Base-by-base conservation (phyloP, 2,888 invertebrate genomes). In the Amphimallon solstitiale region DNA sequence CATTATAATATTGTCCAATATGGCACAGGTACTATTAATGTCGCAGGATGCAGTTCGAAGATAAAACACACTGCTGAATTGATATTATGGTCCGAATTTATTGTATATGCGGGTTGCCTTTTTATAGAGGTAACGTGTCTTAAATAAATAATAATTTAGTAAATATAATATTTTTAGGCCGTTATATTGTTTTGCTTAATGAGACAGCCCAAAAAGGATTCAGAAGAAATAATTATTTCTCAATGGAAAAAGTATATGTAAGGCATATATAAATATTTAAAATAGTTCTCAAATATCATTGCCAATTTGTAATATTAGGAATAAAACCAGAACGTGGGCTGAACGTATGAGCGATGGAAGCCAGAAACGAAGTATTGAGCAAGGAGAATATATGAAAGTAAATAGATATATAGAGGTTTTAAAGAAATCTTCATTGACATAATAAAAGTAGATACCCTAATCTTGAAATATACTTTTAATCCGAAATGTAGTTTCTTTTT, bases 1-100 rank as follows among this genome's bases (percentile, higher is more conserved):
- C 73, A 74, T 69, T 70, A 72, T 49, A 71, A 75, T 59, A 63
- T 77, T n/a, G 56, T 68, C 35, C 70, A 71, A 59, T 67, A 70
- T 17, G 75, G 75, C 12, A 67, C 67, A 6, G 62, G 60, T 17
- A 75, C 76, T 5, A 75, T 77, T 12, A 76, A 74, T 51, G 68
- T 51, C 10, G 17, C 48, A 23, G 77, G 77, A 23, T 77, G 76
- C 63, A 67, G 66, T 14, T 21, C 43, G 4, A 70, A 69, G 68
- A 56, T 77, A n/a, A 62, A 49, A n/a, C 21, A 34, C 15, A 72
- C 67, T 5, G 68, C 72, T 15, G 45, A 68, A 19, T 64, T 68
- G 15, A 63, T 76, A 43, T 38, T 76, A 34, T 67, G 69, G 63
- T 61, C 65, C 9, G 74, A 76, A 66, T 64, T 74, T 51, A 21